These are phyloP conservation scores for Drosophila vallismaia DNA, from an alignment of 2,888 invertebrate genomes.

Conservation along the genomic window DNA sequence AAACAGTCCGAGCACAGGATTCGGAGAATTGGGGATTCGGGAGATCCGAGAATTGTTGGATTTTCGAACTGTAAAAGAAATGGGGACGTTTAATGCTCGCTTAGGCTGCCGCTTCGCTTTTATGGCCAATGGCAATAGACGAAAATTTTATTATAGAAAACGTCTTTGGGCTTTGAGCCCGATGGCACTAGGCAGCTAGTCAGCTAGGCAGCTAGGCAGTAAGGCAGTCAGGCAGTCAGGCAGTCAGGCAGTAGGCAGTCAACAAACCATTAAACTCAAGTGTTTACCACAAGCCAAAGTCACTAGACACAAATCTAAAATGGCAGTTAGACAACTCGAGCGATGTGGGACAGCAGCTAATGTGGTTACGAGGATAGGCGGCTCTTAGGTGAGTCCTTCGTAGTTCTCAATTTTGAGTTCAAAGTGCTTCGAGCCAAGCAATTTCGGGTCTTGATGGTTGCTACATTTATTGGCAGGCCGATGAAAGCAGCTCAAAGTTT, in stretches of 20 bases:
- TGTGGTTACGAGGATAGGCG: conserved; percentile 35
- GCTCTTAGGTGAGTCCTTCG: conserved; percentile 27
- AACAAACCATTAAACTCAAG: conserved; percentile 79
- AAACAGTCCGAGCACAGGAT: conserved; percentile 60
- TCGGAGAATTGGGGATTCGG: conserved; percentile 4
- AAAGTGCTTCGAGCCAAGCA: conserved; percentile 34
- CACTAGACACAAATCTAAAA: conserved; percentile 79
- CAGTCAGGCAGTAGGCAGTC: conserved; percentile 59
- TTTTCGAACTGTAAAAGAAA: conserved; percentile 21
- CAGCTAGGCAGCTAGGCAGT: conserved; percentile 27
- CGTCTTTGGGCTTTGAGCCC: conserved; percentile 51
- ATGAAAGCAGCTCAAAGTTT: conserved; percentile 21
- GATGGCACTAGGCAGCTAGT: conserved; percentile 26
- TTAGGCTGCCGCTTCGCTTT: conserved; percentile 64
- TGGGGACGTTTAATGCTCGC: conserved; percentile 72
- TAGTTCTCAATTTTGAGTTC: conserved; percentile 10
- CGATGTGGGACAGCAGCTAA: conserved; percentile 33
- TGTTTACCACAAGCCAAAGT: conserved; percentile 76
- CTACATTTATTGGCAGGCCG: conserved; percentile 25
- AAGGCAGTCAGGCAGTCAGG: neutral
- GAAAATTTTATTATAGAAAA: conserved; percentile 69
- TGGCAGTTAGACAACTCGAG: conserved; percentile 73
- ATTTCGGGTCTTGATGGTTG: conserved; percentile 32
- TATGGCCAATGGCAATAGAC: conserved; percentile 67
- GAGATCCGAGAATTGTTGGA: neutral